phyloP scores from a whole-genome alignment of 2,113 vertebrate genomes.

The Polypterus senegalus region DNA sequence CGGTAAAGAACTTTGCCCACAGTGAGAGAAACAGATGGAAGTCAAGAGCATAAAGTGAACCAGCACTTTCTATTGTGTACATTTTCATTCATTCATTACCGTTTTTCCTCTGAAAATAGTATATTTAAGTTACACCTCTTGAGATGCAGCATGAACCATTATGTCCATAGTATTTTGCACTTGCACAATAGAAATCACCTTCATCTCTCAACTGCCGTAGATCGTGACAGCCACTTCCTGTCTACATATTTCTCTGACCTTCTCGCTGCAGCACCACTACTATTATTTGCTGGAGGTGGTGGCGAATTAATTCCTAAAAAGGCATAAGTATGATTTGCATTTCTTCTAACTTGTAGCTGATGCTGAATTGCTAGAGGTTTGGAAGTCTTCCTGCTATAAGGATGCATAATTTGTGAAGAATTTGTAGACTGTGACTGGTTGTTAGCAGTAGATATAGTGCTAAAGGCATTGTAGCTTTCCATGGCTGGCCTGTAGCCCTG shows the following conservation, averaged over 20 bases:
- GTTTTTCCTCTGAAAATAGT: slow-evolving; percentile 12
- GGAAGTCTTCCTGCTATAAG: slow-evolving; percentile 22
- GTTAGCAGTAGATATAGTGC: slow-evolving; percentile 21
- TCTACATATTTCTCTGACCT: slow-evolving; percentile 34
- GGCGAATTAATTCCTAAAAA: slow-evolving; percentile 9
- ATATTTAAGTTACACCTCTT: slow-evolving; percentile 19
- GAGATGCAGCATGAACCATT: slow-evolving; percentile 37
- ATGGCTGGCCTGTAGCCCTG: slow-evolving; percentile 10
- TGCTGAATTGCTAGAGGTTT: slow-evolving; percentile 17
- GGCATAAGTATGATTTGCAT: slow-evolving; percentile 15
- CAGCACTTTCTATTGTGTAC: slow-evolving; percentile 70
- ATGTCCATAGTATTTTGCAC: slow-evolving; percentile 25
- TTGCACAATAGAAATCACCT: neutral
- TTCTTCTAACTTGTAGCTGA: slow-evolving; percentile 16
- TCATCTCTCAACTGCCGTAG: slow-evolving; percentile 62
- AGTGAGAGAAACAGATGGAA: slow-evolving; percentile 15
- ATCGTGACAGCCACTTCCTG: slow-evolving; percentile 31
- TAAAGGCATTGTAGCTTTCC: neutral
- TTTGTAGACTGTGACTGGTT: slow-evolving; percentile 15
- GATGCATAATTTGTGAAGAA: slow-evolving; percentile 15
- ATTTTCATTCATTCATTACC: slow-evolving; percentile 10
- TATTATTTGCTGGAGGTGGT: slow-evolving; percentile 1
- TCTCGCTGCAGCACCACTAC: slow-evolving; percentile 23
- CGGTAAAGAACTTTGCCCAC: slow-evolving; percentile 14
- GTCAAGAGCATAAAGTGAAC: slow-evolving; percentile 69